Evolutionary conservation across 2,888 invertebrate genomes (phyloP), one percentile per base, ranked within the genome.

Genomic region (Agonopterix subpropinquella): DNA sequence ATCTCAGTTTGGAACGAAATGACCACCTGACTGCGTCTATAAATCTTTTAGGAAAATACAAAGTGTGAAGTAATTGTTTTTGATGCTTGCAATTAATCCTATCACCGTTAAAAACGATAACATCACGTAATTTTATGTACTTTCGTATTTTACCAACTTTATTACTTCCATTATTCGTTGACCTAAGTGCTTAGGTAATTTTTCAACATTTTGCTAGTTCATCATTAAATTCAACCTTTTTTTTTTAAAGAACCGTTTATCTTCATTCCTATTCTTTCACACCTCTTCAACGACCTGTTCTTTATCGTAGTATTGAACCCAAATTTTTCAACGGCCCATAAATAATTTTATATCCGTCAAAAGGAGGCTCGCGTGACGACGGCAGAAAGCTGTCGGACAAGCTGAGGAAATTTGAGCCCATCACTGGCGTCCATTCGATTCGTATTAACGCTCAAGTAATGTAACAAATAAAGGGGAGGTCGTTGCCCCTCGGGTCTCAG

Each of bases 401-500:
- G 73, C 67, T 64, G 68, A 76, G 74, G 80, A 82, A 85, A 86
- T 78, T 77, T 69, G 84, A 86, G 78, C 71, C 69, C 80, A 78
- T 80, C 78, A 73, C 71, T 64, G 61, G 70, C 77, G 67, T 75
- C 72, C 79, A 81, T 84, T 84, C 79, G 83, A 85, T 83, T 85
- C 79, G 73, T 81, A 84, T 83, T 86, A 82, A 78, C 79, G 77
- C 67, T 80, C 73, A 75, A 79, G 79, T 80, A 84, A 80, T 80
- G 82, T 81, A 81, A 81, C 82, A 82, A 82, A 82, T 80, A 77
- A 81, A 75, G 73, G 74, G 59, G 73, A 79, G 87, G 84, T 86
- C 86, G 79, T 72, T 80, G 87, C 73, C 76, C 85, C 68, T 70
- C 73, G 11, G 5, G 42, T 11, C 11, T 64, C 65, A 62, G 64